These are phyloP conservation scores for Eilema caniola DNA, from an alignment of 2,888 invertebrate genomes.

Conservation along the genomic window DNA sequence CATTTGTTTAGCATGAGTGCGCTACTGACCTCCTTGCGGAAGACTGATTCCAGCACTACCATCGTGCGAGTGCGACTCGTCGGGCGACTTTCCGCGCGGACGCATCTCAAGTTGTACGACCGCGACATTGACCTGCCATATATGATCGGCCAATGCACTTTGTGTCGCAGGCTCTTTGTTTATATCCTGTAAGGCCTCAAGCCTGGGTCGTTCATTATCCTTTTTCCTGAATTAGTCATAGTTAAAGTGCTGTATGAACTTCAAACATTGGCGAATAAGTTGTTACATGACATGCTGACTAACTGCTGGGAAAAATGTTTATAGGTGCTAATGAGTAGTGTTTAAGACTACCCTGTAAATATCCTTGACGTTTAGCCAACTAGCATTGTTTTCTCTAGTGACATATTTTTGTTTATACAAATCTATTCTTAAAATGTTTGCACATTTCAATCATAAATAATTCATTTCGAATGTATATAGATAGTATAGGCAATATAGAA, in stretches of 20 bases:
- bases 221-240: conserved; percentile 40
- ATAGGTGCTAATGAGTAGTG: conserved; percentile 37
- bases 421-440: not conserved
- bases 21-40: conserved; percentile 78
- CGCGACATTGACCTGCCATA: conserved; percentile 85
- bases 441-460: not conserved
- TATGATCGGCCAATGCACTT: conserved; percentile 84
- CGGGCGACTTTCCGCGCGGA: conserved; percentile 73
- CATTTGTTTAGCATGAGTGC: conserved; percentile 59
- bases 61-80: conserved; percentile 65
- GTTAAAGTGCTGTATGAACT: conserved; percentile 32
- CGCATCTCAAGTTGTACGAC: conserved; percentile 77
- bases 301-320: conserved; percentile 36
- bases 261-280: conserved; percentile 41
- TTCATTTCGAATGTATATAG: not conserved
- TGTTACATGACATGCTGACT: conserved; percentile 32
- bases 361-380: conserved; percentile 46
- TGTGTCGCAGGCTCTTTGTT: conserved; percentile 85
- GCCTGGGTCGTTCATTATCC: conserved; percentile 66
- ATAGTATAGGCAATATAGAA: not conserved
- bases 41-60: conserved; percentile 66
- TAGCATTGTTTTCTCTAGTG: conserved; percentile 36
- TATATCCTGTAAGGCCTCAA: conserved; percentile 77
- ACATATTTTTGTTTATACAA: conserved; percentile 30
- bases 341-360: conserved; percentile 36